Evolutionary conservation across 2,113 vertebrate species (phyloP).

Genomic region (Megatriorchis doriae): DNA sequence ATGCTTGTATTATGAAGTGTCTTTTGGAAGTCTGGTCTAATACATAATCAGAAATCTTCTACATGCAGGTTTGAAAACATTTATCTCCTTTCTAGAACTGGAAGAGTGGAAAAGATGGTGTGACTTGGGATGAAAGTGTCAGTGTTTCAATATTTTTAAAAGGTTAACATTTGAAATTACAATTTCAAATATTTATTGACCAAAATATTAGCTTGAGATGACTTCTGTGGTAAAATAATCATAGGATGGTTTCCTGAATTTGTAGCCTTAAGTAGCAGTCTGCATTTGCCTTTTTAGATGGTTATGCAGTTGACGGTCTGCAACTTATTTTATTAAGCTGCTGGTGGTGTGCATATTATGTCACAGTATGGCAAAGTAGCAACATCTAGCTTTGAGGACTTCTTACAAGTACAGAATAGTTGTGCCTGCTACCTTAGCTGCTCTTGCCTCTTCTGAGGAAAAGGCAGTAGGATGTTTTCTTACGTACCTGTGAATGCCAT

Average conservation of each 20-base stretch:
- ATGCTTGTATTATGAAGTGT: neutral
- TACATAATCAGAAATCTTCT: neutral
- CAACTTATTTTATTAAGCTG: neutral
- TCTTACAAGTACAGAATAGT: neutral
- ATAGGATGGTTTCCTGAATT: neutral
- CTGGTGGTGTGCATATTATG: accelerated
- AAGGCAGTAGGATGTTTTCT: neutral
- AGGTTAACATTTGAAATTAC: neutral
- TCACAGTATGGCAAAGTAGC: neutral
- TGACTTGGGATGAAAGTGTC: neutral
- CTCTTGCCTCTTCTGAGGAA: neutral
- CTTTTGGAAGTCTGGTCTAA: neutral
- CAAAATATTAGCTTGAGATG: neutral
- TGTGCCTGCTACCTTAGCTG: neutral
- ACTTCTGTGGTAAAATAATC: neutral
- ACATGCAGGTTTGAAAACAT: accelerated
- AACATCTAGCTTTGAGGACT: neutral
- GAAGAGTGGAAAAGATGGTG: neutral
- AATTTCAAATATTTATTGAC: neutral
- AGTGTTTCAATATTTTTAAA: neutral
- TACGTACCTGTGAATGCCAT: neutral
- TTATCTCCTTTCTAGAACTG: neutral
- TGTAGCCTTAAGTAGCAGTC: neutral
- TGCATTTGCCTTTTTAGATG: neutral
- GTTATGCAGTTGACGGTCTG: neutral